Percentiles rank a stretch among this genome's conserved stretches.
phyloP scores from a whole-genome alignment of 1,140 invertebrate genomes.

The Rhynchophorus ferrugineus region DNA sequence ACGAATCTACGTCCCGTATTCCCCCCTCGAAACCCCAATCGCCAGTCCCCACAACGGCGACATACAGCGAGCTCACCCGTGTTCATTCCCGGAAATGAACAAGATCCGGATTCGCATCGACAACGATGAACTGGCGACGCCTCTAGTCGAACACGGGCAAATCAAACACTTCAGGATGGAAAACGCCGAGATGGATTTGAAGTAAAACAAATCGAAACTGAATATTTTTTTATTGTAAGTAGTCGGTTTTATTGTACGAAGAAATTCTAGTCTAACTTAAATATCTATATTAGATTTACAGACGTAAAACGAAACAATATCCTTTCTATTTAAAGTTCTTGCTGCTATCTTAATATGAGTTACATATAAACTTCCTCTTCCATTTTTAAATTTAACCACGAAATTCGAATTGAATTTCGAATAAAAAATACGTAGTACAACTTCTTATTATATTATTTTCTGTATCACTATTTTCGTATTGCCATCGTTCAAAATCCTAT shows the following conservation, averaged over 20 bases:
- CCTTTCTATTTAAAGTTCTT: too few relatives aligned
- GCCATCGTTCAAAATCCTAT: background rate
- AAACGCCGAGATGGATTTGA: conserved; percentile 40
- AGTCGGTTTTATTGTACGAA: too few relatives aligned
- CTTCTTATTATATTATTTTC: too few relatives aligned
- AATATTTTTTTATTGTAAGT: too few relatives aligned
- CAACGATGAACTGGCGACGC: conserved; percentile 60
- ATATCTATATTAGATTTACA: too few relatives aligned
- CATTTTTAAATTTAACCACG: too few relatives aligned
- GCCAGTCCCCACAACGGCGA: conserved; percentile 51
- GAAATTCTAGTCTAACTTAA: too few relatives aligned
- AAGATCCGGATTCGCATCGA: conserved; percentile 60
- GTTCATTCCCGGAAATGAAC: conserved; percentile 47
- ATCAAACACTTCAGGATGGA: conserved; percentile 51
- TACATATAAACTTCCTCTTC: too few relatives aligned
- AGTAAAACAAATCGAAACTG: conserved; percentile 1
- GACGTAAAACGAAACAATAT: too few relatives aligned
- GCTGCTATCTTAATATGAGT: too few relatives aligned
- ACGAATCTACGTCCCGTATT: conserved; percentile 68
- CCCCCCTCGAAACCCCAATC: conserved; percentile 42
- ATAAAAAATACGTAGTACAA: too few relatives aligned
- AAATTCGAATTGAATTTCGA: too few relatives aligned
- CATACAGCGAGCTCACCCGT: conserved; percentile 40
- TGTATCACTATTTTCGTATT: background rate
- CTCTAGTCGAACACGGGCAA: conserved; percentile 57